phyloP scores from a whole-genome alignment of 2,797 vertebrate genomes.

The Leptoclinus maculatus region DNA sequence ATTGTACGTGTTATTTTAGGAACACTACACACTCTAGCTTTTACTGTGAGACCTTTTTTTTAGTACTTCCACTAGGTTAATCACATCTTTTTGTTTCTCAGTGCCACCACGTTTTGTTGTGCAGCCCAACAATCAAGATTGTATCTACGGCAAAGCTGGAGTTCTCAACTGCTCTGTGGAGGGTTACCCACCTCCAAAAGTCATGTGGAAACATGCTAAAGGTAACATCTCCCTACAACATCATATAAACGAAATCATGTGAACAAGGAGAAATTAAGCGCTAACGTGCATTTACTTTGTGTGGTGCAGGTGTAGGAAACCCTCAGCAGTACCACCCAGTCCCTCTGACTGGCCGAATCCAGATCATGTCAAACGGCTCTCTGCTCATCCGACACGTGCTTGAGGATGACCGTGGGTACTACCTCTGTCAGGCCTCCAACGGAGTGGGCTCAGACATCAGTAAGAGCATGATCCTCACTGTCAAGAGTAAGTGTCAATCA shows the following conservation, averaged over 20 bases:
- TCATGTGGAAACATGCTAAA: slow-evolving; percentile 99
- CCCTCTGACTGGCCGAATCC: slow-evolving; percentile 96
- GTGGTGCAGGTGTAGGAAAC: slow-evolving; percentile 89
- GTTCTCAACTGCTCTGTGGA: slow-evolving; percentile 98
- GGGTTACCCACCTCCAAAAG: slow-evolving; percentile 96
- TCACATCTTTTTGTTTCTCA: slow-evolving; percentile 61
- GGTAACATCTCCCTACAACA: slow-evolving; percentile 77
- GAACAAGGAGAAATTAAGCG: background rate
- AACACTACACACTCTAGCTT: slow-evolving; percentile 22
- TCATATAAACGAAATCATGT: background rate
- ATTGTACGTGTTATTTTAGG: slow-evolving; percentile 22
- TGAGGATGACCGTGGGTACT: slow-evolving; percentile 97
- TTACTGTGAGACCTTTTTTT: slow-evolving; percentile 3
- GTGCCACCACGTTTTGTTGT: slow-evolving; percentile 97
- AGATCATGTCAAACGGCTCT: slow-evolving; percentile 98
- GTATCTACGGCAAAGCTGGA: slow-evolving; percentile 96
- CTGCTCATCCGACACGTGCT: slow-evolving; percentile 96
- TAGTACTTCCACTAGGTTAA: slow-evolving; percentile 14
- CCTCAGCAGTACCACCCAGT: slow-evolving; percentile 98
- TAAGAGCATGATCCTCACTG: slow-evolving; percentile 99
- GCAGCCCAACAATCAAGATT: slow-evolving; percentile 98
- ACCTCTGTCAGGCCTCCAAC: slow-evolving; percentile 98
- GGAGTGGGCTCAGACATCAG: slow-evolving; percentile 99
- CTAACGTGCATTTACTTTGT: slow-evolving; percentile 1
- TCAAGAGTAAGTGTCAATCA: slow-evolving; percentile 84